Base-by-base conservation (phyloP, 2,888 invertebrate species). In the Ennomos quercinarius region DNA sequence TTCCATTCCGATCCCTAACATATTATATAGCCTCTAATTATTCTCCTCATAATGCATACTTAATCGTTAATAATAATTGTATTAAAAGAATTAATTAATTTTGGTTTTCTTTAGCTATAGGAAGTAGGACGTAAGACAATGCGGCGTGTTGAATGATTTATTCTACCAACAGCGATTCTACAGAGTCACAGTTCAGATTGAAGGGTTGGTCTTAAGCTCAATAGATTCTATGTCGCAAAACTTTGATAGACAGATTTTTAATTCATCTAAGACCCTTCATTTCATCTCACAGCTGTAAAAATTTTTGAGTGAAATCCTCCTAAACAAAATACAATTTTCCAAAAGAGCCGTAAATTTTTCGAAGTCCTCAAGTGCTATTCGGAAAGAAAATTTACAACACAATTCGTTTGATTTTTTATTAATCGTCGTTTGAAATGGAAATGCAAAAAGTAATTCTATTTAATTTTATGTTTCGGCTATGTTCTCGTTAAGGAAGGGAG, bases 271-370 rank as follows among this genome's bases (percentile, higher is more conserved):
- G 17, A 12, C 17, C 9, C 9, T 46, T 10, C 27, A 27, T 44
- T 41, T 9, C 27, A 41, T 34, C 17, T 27, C 45, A 49, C 40
- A 41, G 10, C 17, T 47, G n/a, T 43, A 45, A 50, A 17, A 41
- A 38, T 57, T 36, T 11, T 42, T 17, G 45, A 48, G 84, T 77
- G 27, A 46, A 58, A 34, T 10, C 41, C 43, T 40, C 44, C 36
- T 37, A 45, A 52, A 44, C 49, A 50, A 54, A n/a, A 60, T 57
- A 56, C 57, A 54, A 47, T 57, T 47, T 46, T 34, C 44, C 44
- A 58, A 59, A 48, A 61, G 57, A 52, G 49, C 36, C 36, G 49
- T 42, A 51, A 53, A 58, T 59, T 57, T 52, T 57, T 44, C 46
- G 48, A 54, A 53, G 41, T 37, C 42, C 61, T 34, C 54, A 57